These are phyloP conservation scores for Sapajus apella DNA, from an alignment of 2,113 vertebrate genomes.

Conservation along the genomic window DNA sequence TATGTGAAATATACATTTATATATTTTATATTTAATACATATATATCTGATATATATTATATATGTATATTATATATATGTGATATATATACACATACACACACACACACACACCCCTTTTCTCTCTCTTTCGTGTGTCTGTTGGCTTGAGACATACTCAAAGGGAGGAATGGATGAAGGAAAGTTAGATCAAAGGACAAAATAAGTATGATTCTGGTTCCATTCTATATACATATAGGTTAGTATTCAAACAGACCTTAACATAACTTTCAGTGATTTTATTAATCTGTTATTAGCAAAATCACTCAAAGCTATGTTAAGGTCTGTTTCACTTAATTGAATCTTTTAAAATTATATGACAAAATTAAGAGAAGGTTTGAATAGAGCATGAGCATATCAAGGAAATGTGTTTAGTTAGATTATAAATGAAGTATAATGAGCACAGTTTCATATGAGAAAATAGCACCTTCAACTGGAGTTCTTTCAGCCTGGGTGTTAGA, in stretches of 20 bases:
- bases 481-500: slow-evolving; percentile 40
- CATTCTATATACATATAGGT: slow-evolving; percentile 28
- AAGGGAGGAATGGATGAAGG: background rate
- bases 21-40: too few species aligned
- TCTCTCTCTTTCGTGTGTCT: background rate
- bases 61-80: too few species aligned
- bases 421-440: slow-evolving; percentile 57
- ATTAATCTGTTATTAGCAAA: too few species aligned
- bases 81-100: too few species aligned
- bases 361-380: slow-evolving; percentile 62
- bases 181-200: slow-evolving; percentile 16
- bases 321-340: slow-evolving; percentile 60
- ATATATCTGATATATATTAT: too few species aligned
- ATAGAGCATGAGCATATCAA: slow-evolving; percentile 60
- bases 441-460: slow-evolving; percentile 63
- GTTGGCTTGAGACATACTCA: background rate
- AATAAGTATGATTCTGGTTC: background rate
- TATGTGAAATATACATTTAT: too few species aligned
- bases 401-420: slow-evolving; percentile 64
- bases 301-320: slow-evolving; percentile 35
- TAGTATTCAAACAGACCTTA: background rate
- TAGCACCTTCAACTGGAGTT: slow-evolving; percentile 58
- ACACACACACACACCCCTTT: background rate
- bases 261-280: too few species aligned
- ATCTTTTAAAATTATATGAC: slow-evolving; percentile 64